phyloP scores from a whole-genome alignment of 2,888 invertebrate genomes.

The Limnephilus auricula region DNA sequence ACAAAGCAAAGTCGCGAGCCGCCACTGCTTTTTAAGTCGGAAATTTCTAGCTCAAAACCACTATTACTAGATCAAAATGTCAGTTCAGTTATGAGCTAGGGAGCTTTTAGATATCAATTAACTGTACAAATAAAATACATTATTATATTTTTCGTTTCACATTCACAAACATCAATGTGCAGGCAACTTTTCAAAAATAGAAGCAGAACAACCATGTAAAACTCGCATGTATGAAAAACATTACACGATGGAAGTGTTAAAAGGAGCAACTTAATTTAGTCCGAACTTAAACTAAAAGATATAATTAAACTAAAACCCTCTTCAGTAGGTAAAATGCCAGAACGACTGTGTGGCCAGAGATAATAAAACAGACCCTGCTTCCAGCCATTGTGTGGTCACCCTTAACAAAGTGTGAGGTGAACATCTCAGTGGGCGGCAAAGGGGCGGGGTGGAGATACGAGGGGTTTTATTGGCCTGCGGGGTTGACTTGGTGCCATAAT shows the following conservation, averaged over 20 bases:
- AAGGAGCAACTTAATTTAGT: neutral
- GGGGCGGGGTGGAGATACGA: neutral
- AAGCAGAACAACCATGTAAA: neutral
- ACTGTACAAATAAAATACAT: neutral
- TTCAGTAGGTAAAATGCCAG: neutral
- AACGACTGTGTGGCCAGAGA: neutral
- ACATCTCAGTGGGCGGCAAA: neutral
- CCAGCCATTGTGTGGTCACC: slow-evolving; percentile 4
- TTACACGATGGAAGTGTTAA: neutral
- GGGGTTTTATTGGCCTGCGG: slow-evolving; percentile 25
- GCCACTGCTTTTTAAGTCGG: too few relatives aligned
- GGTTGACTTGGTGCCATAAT: slow-evolving; percentile 22
- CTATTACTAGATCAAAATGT: neutral
- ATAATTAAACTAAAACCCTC: neutral
- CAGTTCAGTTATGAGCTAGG: neutral
- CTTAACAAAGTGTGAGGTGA: slow-evolving; percentile 28
- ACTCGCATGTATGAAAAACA: neutral
- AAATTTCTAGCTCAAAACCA: too few relatives aligned
- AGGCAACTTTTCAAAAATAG: neutral
- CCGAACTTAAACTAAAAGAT: neutral
- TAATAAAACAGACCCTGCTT: neutral
- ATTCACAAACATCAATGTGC: too few relatives aligned
- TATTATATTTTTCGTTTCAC: too few relatives aligned
- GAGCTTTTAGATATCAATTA: neutral
- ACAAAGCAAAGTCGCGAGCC: too few relatives aligned